phyloP scores from a whole-genome alignment of 2,113 vertebrate genomes.

The Apteryx owenii region DNA sequence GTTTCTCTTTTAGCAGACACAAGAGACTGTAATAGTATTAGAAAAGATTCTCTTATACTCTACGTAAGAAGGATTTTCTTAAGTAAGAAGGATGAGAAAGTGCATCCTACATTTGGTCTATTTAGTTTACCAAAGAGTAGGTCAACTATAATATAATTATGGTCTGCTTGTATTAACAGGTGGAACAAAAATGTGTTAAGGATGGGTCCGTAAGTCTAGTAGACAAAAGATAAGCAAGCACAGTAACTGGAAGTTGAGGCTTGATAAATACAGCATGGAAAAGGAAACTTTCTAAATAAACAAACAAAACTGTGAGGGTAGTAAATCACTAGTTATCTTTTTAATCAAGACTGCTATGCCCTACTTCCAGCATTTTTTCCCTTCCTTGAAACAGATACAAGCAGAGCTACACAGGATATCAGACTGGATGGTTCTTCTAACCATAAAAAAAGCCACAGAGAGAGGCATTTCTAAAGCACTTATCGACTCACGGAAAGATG shows the following conservation, averaged over 20 bases:
- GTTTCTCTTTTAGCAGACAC: not conserved
- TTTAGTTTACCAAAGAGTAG: not conserved
- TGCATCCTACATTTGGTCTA: not conserved
- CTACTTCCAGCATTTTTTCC: not conserved
- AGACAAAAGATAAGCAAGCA: not conserved
- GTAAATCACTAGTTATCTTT: not conserved
- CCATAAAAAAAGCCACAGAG: not conserved
- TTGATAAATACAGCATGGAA: not conserved
- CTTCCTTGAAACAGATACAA: not conserved
- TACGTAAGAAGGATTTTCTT: not conserved
- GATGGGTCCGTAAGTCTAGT: not conserved
- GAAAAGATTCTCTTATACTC: not conserved
- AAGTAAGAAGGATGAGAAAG: not conserved
- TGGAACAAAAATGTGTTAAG: not conserved
- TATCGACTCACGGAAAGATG: not conserved
- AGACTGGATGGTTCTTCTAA: not conserved
- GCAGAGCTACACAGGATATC: rapidly evolving
- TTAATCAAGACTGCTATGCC: not conserved
- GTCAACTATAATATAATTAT: not conserved
- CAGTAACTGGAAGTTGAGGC: not conserved
- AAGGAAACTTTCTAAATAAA: not conserved
- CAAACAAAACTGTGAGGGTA: not conserved
- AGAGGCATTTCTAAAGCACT: not conserved
- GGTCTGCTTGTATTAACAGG: not conserved
- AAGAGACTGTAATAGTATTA: not conserved